Conservation (phyloP, 2,888 invertebrate genomes). For the Galeopsomyia nigrocyanea region DNA sequence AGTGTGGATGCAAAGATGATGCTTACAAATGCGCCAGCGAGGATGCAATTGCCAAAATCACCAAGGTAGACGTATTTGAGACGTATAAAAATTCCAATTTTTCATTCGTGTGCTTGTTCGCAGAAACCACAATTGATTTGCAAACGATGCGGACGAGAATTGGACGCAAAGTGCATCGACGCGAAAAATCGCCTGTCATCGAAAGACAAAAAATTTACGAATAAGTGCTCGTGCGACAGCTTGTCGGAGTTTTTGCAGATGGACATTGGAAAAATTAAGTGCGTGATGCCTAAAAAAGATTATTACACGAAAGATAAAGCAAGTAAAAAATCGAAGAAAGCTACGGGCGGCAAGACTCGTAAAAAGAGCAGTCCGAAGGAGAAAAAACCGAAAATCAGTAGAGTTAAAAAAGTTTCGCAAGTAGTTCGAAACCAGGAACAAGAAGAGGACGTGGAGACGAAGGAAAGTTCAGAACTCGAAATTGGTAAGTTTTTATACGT, state of each 20-base stretch:
- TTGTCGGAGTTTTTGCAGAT: constrained; percentile 39
- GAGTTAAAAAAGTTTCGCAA: background rate
- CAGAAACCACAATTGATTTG: background rate
- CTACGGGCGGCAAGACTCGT: background rate
- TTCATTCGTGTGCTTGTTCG: background rate
- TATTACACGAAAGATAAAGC: background rate
- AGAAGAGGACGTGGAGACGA: background rate
- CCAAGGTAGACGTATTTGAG: background rate
- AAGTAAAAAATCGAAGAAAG: background rate
- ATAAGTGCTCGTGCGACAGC: constrained; percentile 26
- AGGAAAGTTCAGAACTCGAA: background rate
- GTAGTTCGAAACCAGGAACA: too few relatives aligned
- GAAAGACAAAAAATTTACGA: too few relatives aligned
- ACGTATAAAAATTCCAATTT: too few relatives aligned
- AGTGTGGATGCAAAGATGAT: background rate
- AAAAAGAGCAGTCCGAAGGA: background rate
- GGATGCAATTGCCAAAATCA: background rate
- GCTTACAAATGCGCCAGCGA: background rate
- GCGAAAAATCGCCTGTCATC: background rate
- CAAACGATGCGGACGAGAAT: constrained; percentile 15
- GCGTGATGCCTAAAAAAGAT: constrained; percentile 1
- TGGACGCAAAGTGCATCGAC: background rate
- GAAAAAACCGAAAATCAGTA: background rate
- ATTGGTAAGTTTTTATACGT: too few relatives aligned
- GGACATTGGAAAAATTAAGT: constrained; percentile 12